These are phyloP conservation scores for Cynaeus angustus DNA, from an alignment of 2,888 invertebrate species.

Conservation along the genomic window DNA sequence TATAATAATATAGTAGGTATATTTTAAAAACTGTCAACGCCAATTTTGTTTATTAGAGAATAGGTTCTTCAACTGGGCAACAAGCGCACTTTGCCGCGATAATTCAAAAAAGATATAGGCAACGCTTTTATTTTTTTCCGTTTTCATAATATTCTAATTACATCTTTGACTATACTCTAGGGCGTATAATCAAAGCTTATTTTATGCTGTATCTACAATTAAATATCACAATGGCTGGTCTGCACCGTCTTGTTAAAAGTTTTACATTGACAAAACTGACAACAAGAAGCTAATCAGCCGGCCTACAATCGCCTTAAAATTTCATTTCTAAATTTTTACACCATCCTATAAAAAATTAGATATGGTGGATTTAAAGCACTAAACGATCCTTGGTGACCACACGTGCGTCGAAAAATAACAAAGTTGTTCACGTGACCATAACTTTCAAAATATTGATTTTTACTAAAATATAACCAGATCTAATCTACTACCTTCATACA, in stretches of 20 bases:
- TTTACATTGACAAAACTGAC: slow-evolving; percentile 48
- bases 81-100: slow-evolving; percentile 47
- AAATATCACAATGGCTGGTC: slow-evolving; percentile 64
- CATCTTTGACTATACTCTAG: slow-evolving; percentile 43
- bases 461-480: slow-evolving; percentile 19
- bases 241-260: slow-evolving; percentile 59
- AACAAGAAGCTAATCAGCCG: slow-evolving; percentile 33
- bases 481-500: slow-evolving; percentile 26
- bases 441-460: slow-evolving; percentile 8
- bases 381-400: slow-evolving; percentile 35
- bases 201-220: slow-evolving; percentile 57
- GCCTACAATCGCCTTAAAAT: slow-evolving; percentile 40
- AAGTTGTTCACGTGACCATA: slow-evolving; percentile 15
- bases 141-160: slow-evolving; percentile 36
- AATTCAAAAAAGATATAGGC: slow-evolving; percentile 45
- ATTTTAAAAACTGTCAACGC: slow-evolving; percentile 44
- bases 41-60: slow-evolving; percentile 30
- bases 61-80: slow-evolving; percentile 42
- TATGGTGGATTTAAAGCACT: slow-evolving; percentile 50
- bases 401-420: slow-evolving; percentile 42
- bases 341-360: slow-evolving; percentile 46
- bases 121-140: slow-evolving; percentile 34
- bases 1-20: slow-evolving; percentile 28
- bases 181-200: slow-evolving; percentile 49
- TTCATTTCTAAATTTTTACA: slow-evolving; percentile 36